Evolutionary conservation across 1,140 invertebrate genomes (phyloP), one percentile per base, ranked within the genome.

Genomic region (Solenopsis invicta): DNA sequence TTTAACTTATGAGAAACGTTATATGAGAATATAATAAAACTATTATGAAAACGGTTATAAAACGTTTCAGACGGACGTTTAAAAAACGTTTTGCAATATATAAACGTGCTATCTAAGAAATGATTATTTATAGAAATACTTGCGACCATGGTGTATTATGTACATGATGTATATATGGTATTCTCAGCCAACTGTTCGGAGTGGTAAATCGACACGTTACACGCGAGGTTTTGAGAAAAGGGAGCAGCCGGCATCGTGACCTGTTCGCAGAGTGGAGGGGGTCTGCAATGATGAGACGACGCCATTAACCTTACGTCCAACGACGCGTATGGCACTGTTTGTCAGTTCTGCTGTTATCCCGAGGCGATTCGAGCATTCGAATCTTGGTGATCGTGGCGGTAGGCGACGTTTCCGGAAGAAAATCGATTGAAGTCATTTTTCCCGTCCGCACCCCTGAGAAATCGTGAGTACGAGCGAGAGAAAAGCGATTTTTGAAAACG

Each of bases 251-350:
- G 56, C 77, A 59, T 76, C 64, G 45, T 74, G 24, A 67, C 59
- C 37, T 59, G 52, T 6, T 77, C 10, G 5, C 1, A 59, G 54
- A 62, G 89, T 84, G 59, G 78, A 85, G 66, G 85, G 88, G 87
- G 56, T 41, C 8, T 37, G 16, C 24, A 62, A 74, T 8, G 45
- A 59, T 52, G 45, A 59, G 37, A 37, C 56, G 76, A 56, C 87
- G 87, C 88, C 89, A 90, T 90, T 90, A 90, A 48, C 21, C 18
- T 61, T 90, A 61, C 3, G 24, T 56, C 50, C 21, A 61, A 18
- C 69, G 85, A 62, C n/a, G 77, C 85, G 72, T 24, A 67, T 88
- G 74, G 66, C 74, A 74, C 52, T 78, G 6, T 56, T 48, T 21
- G 16, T 24, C 34, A 37, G 18, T n/a, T 41, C 10, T 12, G 4